Conservation (phyloP, 2,113 vertebrate genomes). For the Halcyon malimbica region DNA sequence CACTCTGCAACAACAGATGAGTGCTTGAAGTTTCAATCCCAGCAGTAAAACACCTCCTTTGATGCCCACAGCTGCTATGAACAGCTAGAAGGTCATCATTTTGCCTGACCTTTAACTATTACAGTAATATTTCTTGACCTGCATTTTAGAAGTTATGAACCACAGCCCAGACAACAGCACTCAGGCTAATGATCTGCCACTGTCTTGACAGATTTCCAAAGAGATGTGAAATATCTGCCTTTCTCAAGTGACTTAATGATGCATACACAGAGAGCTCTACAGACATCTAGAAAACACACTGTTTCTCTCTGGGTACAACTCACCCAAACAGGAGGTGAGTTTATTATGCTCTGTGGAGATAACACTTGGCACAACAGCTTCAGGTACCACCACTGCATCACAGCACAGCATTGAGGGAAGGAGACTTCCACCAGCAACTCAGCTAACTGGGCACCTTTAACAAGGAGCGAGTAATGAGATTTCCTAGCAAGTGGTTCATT, state of each 20-base stretch:
- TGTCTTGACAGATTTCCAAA: background rate
- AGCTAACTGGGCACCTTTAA: background rate
- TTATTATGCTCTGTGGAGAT: background rate
- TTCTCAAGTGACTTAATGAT: background rate
- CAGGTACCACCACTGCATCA: background rate
- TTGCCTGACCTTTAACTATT: background rate
- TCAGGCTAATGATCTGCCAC: background rate
- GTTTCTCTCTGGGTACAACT: background rate
- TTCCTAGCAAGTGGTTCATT: background rate
- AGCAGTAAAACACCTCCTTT: background rate
- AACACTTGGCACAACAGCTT: background rate
- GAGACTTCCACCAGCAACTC: background rate
- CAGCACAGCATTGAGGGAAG: background rate
- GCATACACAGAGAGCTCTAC: background rate
- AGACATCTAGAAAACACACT: background rate
- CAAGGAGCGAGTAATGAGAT: background rate
- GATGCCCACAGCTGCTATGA: background rate
- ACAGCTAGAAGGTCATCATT: background rate
- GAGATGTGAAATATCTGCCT: background rate
- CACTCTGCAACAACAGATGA: background rate
- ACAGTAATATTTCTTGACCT: background rate
- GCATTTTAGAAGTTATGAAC: background rate
- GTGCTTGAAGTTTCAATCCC: background rate
- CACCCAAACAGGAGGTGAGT: background rate
- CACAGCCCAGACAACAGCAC: background rate